Conservation (phyloP, 1,140 invertebrate genomes). For the Reticulitermes speratus region DNA sequence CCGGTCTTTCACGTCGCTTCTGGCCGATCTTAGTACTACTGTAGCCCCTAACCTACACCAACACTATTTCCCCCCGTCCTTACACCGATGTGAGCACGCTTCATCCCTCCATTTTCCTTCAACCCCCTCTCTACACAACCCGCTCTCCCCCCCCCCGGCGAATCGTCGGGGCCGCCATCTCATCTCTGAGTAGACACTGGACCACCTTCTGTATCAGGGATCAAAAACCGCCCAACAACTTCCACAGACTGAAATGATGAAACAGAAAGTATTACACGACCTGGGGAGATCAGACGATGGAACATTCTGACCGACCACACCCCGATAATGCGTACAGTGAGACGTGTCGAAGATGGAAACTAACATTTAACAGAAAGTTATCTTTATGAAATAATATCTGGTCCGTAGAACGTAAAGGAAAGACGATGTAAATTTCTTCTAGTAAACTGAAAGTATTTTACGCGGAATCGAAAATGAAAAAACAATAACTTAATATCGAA, state of each 20-base stretch:
- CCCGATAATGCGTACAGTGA: no score
- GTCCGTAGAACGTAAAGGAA: no score
- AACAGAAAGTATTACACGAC: neutral
- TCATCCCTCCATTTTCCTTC: neutral
- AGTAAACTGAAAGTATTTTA: no score
- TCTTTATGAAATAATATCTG: no score
- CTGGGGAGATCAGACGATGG: no score
- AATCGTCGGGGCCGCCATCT: neutral
- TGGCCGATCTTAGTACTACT: neutral
- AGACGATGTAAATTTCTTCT: no score
- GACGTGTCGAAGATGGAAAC: no score
- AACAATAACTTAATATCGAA: no score
- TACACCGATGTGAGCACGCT: neutral
- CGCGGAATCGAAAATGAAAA: no score
- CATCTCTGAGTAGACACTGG: neutral
- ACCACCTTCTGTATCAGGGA: neutral
- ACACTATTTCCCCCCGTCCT: neutral
- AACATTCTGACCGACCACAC: no score
- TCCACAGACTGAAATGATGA: neutral
- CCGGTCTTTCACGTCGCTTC: neutral
- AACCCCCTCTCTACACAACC: neutral
- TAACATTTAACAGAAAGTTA: no score
- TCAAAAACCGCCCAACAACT: neutral
- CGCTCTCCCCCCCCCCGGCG: neutral
- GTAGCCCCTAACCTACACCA: slow-evolving; percentile 1